Conservation (phyloP, 2,113 vertebrate species). For the Micromys minutus region DNA sequence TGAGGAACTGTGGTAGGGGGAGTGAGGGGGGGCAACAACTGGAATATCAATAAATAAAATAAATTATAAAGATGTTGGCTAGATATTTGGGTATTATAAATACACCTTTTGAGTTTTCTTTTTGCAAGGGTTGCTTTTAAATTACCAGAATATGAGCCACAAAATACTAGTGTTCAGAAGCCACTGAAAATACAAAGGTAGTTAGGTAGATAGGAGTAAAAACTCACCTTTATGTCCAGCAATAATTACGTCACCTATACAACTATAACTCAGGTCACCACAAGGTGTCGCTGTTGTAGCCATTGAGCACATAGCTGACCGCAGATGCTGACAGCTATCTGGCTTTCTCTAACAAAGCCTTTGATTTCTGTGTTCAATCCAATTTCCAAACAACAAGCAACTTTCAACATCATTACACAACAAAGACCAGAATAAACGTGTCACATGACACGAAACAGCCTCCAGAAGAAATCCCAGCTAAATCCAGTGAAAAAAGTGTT, state of each 20-base stretch:
- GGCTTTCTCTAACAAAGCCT: slow-evolving; percentile 39
- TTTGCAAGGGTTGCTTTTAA: background rate
- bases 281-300: background rate
- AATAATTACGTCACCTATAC: background rate
- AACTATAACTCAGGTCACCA: background rate
- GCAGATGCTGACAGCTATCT: background rate
- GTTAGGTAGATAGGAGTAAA: background rate
- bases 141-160: background rate
- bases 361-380: background rate
- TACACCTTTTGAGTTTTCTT: slow-evolving; percentile 26
- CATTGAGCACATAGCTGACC: background rate
- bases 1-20: no score
- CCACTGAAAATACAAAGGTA: background rate
- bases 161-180: slow-evolving; percentile 21
- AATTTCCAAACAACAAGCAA: slow-evolving; percentile 37
- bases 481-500: slow-evolving; percentile 15
- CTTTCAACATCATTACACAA: slow-evolving; percentile 31
- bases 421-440: background rate
- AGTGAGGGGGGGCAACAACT: no score
- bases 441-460: background rate
- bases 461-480: slow-evolving; percentile 23
- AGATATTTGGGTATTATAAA: slow-evolving; percentile 2
- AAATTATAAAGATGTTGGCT: background rate
- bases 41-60: no score
- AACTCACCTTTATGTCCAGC: background rate